Base-by-base conservation (phyloP, 1,140 invertebrate species). In the Latrodectus geometricus region DNA sequence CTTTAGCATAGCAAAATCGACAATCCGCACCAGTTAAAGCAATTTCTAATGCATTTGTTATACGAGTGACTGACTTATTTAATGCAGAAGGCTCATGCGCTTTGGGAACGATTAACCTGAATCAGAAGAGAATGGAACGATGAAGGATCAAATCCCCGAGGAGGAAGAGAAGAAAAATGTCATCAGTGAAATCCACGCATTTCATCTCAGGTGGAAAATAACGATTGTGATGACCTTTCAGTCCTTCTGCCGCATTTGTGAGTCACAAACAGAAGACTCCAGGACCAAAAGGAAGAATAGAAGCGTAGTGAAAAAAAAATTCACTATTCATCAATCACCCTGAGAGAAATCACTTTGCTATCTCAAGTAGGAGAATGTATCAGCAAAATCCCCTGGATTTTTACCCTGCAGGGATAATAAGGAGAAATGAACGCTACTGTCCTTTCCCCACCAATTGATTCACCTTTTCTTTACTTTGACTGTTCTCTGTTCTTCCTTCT, bases 291-390 rank as follows among this genome's bases (percentile, higher is more conserved):
- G 54, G 80, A 83, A n/a, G 68, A 69, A 69, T 66, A 35, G 17
- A 49, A 14, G 7, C 20, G 49, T 23, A 56, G 15, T 17, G 20
- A n/a, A 11, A 61, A 61, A 61, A 17, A 61, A 74, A 81, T 21
- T 20, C 54, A 20, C 54, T n/a, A 15, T 83, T 83, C 70, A 83
- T 74, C 80, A 83, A 66, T 83, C 70, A 74, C 54, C 70, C 54
- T n/a, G 72, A 54, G 72, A 83, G 70, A 74, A 83, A 83, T 83
- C 80, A 83, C 80, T 83, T 74, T 83, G 70, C 74, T 83, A 83
- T 83, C 80, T 83, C 80, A 83, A 83, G 80, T 74, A 50, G 54
- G 70, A 54, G 70, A 68, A 83, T 74, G 72, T 83, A 74, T 83
- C 80, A 74, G 54, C 80, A 49, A 23, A 83, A 83, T 83, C 70